Percentiles rank a stretch among this genome's conserved stretches.
Evolutionary conservation across 2,113 vertebrate species (phyloP).

Genomic region (Riparia riparia): DNA sequence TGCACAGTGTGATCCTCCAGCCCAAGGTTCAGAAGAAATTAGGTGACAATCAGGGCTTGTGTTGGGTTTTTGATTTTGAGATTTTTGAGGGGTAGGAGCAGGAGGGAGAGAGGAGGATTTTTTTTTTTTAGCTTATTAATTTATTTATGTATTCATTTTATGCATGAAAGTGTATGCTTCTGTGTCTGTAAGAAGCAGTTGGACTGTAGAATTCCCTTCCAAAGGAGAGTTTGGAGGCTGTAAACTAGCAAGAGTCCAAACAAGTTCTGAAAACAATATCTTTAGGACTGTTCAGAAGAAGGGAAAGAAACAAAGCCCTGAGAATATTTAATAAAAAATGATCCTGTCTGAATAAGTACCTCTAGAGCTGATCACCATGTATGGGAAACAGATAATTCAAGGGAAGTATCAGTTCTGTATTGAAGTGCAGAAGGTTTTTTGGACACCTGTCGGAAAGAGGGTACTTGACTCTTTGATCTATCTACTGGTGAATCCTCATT

Average conservation of each 20-base stretch:
- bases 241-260: background rate
- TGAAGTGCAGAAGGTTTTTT: background rate
- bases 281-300: background rate
- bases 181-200: background rate
- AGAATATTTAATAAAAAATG: background rate
- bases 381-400: background rate
- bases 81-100: background rate
- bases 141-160: background rate
- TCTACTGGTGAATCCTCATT: background rate
- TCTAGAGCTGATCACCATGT: rapidly evolving
- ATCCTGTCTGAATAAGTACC: background rate
- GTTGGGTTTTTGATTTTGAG: background rate
- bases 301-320: background rate
- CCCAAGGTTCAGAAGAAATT: background rate
- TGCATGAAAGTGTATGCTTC: rapidly evolving
- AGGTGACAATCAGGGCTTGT: background rate
- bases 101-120: background rate
- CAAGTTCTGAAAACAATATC: background rate
- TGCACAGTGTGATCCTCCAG: background rate
- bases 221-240: background rate
- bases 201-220: background rate
- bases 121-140: background rate
- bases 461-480: background rate
- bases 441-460: background rate
- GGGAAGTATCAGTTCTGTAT: background rate